Percentiles rank a stretch among this genome's conserved stretches.
phyloP scores from a whole-genome alignment of 2,797 vertebrate species.

The Clarias laeviceps region DNA sequence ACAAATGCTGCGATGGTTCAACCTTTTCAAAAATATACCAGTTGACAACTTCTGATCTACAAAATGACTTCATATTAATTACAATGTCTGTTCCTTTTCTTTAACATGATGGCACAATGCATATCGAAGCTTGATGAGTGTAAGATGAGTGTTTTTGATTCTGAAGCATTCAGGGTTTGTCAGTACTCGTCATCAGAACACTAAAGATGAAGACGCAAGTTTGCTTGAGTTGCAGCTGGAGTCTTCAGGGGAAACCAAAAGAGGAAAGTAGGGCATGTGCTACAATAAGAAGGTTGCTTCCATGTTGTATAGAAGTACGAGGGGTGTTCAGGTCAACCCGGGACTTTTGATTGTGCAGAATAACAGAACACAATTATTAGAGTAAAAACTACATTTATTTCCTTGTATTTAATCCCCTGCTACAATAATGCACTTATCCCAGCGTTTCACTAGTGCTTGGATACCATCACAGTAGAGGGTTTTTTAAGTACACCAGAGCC shows the following conservation, averaged over 20 bases:
- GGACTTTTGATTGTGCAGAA: too few species aligned
- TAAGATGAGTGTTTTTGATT: not conserved
- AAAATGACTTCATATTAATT: too few species aligned
- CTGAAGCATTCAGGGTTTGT: conserved; percentile 31
- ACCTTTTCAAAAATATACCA: not conserved
- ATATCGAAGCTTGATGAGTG: not conserved
- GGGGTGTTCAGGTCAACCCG: too few species aligned
- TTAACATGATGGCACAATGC: not conserved
- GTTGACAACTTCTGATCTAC: not conserved
- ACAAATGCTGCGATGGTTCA: not conserved
- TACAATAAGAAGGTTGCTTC: conserved; percentile 34
- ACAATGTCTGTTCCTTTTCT: not conserved
- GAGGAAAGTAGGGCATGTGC: conserved; percentile 43
- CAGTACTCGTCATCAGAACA: conserved; percentile 1
- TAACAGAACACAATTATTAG: too few species aligned
- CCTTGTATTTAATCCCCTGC: too few species aligned
- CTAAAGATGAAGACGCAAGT: conserved; percentile 9
- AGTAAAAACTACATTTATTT: too few species aligned
- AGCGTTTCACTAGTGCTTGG: too few species aligned
- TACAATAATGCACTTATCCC: too few species aligned
- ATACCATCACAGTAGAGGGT: too few species aligned
- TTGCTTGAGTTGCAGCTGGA: conserved; percentile 18
- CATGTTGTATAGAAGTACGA: not conserved
- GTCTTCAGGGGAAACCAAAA: conserved; percentile 29
- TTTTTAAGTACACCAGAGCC: too few species aligned